Base-by-base conservation (phyloP, 2,113 vertebrate species). In the Tupaia tana region DNA sequence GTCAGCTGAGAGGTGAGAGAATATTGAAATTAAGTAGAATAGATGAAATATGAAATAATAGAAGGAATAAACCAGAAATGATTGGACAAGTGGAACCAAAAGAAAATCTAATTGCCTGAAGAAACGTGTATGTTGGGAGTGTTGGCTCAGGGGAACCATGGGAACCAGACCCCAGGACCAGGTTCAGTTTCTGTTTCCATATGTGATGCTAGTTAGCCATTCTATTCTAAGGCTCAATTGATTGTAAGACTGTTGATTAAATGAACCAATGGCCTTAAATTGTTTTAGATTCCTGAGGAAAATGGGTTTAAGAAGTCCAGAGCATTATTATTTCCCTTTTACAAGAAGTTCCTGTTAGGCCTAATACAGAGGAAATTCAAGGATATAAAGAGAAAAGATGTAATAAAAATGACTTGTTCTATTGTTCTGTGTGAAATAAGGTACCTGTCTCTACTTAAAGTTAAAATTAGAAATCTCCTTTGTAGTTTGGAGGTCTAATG, bases 291-390 rank as follows among this genome's bases (percentile, higher is more conserved):
- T 89, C 95, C 85, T 90, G 81, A 91, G 89, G 84, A 80, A 96
- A 94, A 94, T n/a, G 13, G 31, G 52, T 29, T 94, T 95, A 90
- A 96, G 82, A 95, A 86, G 43, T 88, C 75, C 34, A 87, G 80
- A 91, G 24, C 74, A 87, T 89, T 94, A 95, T 94, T 93, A 94
- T 95, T 97, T 96, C 83, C 86, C n/a, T 73, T 95, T 83, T 64
- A 73, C 14, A 91, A 90, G 75, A 91, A 92, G 82, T 96, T 95
- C 95, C 83, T 96, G 90, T 95, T 84, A 94, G 80, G 79, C 6
- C 71, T 85, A 66, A 73, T 95, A 56, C 24, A 93, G 86, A 95
- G 96, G 97, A 95, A 96, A 96, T 94, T 96, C 70, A 85, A 63
- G 94, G 79, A 82, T 90, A 93, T 84, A 86, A 94, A 94, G 70